phyloP scores from a whole-genome alignment of 37 sponge, comb jelly and placozoan genomes.

The Cladorhizidae sp. region DNA sequence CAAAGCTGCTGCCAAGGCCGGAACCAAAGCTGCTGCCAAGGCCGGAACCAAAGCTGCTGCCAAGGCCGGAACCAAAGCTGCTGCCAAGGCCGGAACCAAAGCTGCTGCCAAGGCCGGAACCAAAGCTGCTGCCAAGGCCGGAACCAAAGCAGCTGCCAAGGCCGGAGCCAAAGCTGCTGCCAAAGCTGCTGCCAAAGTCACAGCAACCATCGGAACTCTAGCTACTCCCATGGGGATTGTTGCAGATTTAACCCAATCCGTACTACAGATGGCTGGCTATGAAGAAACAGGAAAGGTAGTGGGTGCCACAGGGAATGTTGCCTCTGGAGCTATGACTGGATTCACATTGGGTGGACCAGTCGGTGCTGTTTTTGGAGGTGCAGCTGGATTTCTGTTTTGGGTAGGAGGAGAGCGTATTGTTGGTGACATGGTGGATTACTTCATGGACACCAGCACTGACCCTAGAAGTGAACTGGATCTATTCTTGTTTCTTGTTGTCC shows the following conservation, averaged over 20 bases:
- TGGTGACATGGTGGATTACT: not conserved
- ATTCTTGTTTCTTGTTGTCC: too few species aligned
- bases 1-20: too few species aligned
- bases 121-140: not conserved
- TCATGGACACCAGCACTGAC: too few species aligned
- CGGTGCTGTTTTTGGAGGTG: conserved; percentile 19
- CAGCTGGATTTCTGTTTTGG: conserved; percentile 17
- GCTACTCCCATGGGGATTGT: conserved; percentile 3
- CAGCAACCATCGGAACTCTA: not conserved
- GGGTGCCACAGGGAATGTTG: conserved; percentile 23
- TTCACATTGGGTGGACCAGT: not conserved
- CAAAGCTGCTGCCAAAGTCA: not conserved
- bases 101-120: not conserved
- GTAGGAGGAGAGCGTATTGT: not conserved
- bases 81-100: not conserved
- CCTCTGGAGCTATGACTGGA: conserved; percentile 24
- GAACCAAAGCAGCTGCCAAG: not conserved
- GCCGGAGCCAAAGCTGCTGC: not conserved
- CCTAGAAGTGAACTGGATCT: too few species aligned
- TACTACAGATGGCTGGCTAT: conserved; percentile 2
- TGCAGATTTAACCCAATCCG: conserved; percentile 18
- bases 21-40: not conserved
- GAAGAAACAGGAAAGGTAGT: conserved; percentile 21
- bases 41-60: not conserved
- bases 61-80: not conserved